phyloP scores from a whole-genome alignment of 2,797 vertebrate genomes.

The Enteromius argenteus region DNA sequence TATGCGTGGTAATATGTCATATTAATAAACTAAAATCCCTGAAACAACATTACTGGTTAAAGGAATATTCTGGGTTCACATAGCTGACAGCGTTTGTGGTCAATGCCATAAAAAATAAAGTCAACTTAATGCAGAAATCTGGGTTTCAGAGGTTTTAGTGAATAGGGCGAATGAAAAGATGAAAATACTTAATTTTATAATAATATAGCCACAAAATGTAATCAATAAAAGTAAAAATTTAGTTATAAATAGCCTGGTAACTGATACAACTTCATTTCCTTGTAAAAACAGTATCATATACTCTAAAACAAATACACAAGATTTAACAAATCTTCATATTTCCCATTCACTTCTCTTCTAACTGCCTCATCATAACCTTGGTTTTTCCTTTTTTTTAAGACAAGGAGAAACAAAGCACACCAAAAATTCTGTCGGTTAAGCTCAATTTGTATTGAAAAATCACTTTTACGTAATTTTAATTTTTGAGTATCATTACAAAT shows the following conservation, averaged over 20 bases:
- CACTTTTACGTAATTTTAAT: constrained; percentile 1
- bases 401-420: not conserved
- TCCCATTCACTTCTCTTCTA: not conserved
- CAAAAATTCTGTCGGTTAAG: not conserved
- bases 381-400: not conserved
- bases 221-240: not conserved
- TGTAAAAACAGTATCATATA: not conserved
- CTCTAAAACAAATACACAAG: not conserved
- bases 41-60: not conserved
- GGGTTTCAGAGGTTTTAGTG: not conserved
- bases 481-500: constrained; percentile 27
- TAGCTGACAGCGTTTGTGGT: not conserved
- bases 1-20: not conserved
- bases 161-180: not conserved
- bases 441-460: not conserved
- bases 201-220: not conserved
- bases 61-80: not conserved
- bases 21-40: constrained; percentile 4
- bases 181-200: not conserved
- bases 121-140: not conserved
- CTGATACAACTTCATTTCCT: not conserved
- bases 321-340: not conserved
- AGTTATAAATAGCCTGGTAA: not conserved
- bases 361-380: not conserved
- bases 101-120: not conserved